These are phyloP conservation scores for Anser brachyrhynchus DNA, from an alignment of 2,113 vertebrate genomes.

Conservation along the genomic window DNA sequence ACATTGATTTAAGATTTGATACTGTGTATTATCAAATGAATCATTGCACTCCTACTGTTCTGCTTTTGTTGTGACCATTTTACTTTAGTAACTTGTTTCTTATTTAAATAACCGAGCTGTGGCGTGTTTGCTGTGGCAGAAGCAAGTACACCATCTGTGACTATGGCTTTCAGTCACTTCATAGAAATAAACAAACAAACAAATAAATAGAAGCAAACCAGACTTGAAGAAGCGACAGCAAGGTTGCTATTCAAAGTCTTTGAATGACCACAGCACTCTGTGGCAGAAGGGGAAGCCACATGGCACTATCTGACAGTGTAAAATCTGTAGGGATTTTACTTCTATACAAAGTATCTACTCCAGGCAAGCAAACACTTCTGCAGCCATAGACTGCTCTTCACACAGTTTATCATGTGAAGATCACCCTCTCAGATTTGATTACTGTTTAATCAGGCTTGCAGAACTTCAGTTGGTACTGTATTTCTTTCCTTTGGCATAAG, in stretches of 20 bases:
- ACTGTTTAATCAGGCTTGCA: background rate
- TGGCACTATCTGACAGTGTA: background rate
- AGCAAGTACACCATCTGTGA: background rate
- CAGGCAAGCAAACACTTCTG: background rate
- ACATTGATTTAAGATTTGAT: background rate
- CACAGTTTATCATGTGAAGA: background rate
- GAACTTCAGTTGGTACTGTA: background rate
- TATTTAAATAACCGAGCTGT: background rate
- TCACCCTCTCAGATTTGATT: background rate
- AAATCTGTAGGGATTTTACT: background rate
- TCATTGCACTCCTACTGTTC: background rate
- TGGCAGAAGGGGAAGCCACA: rapidly evolving
- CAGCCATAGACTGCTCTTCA: background rate
- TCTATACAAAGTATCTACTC: background rate
- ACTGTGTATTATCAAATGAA: background rate
- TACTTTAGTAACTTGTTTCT: background rate
- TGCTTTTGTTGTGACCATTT: conserved; percentile 1
- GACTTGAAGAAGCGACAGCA: background rate
- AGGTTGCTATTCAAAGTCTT: background rate
- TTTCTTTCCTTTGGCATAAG: background rate
- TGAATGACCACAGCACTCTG: background rate
- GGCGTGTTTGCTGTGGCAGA: background rate
- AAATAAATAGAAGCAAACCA: background rate
- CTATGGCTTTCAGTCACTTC: background rate
- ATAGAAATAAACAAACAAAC: background rate